These are phyloP conservation scores for Chymomyza procnemis DNA, from an alignment of 2,888 invertebrate genomes.

Conservation along the genomic window DNA sequence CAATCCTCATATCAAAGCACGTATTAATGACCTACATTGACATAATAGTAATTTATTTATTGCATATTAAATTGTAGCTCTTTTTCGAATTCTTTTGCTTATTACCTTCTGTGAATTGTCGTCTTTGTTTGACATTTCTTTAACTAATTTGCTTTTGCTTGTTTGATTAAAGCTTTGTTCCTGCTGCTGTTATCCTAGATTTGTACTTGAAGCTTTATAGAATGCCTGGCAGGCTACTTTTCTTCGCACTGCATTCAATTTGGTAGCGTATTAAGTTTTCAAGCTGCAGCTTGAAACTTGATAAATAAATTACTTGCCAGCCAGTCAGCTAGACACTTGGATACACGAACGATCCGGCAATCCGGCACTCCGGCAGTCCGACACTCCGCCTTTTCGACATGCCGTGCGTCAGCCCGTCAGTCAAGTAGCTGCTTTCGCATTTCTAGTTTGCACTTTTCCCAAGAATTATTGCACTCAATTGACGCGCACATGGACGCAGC, in stretches of 20 bases:
- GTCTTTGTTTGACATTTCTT: background rate
- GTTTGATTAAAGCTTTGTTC: background rate
- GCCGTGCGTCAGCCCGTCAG: background rate
- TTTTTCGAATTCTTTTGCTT: background rate
- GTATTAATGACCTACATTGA: background rate
- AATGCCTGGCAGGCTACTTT: background rate
- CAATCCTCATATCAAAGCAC: no score
- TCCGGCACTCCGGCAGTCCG: background rate
- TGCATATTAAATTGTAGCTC: background rate
- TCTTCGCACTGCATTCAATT: conserved; percentile 55
- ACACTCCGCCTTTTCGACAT: background rate
- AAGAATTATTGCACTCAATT: conserved; percentile 73
- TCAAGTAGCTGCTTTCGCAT: conserved; percentile 42
- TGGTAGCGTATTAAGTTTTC: conserved; percentile 71
- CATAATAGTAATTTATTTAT: background rate
- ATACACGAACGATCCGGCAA: background rate
- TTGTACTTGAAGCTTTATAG: background rate
- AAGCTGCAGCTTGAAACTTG: conserved; percentile 72
- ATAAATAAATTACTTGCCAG: conserved; percentile 69
- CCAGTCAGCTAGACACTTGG: conserved; percentile 21
- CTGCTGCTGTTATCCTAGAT: background rate
- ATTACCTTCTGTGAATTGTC: background rate
- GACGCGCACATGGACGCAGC: conserved; percentile 41
- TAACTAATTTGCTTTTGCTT: background rate
- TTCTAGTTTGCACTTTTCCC: conserved; percentile 62